Percentiles rank a stretch among this genome's conserved stretches.
Evolutionary conservation across 2,113 vertebrate genomes (phyloP).

Genomic region (Cichladusa arquata): DNA sequence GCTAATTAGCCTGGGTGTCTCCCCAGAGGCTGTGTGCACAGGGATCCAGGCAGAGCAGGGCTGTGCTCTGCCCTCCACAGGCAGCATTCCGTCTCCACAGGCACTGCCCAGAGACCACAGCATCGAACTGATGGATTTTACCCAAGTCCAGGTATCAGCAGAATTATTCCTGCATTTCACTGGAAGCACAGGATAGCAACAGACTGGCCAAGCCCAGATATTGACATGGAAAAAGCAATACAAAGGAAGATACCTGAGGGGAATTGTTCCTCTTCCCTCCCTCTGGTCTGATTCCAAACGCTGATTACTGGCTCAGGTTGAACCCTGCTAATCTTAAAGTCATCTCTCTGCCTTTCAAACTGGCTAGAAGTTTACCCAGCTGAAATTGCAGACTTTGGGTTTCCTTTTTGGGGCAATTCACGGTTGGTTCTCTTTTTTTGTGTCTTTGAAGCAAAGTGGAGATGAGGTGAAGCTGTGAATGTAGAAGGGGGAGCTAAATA

Average conservation of each 20-base stretch:
- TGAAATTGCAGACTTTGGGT: background rate
- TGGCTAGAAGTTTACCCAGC: background rate
- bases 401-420: background rate
- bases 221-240: background rate
- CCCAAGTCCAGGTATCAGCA: background rate
- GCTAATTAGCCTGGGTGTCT: background rate
- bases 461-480: background rate
- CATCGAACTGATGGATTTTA: background rate
- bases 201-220: background rate
- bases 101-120: background rate
- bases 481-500: background rate
- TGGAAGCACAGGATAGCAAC: background rate
- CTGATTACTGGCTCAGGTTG: background rate
- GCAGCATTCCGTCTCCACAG: fast-evolving
- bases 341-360: background rate
- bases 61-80: background rate
- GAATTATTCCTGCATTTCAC: background rate
- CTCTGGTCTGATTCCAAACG: background rate
- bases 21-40: background rate
- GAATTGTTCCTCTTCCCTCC: background rate
- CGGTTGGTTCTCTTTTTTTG: background rate
- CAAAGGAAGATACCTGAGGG: background rate
- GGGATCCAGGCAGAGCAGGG: background rate
- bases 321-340: background rate
- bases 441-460: background rate